A percentile compares a stretch with the other conserved stretches of the same genome.
Conservation (phyloP, 2,888 invertebrate genomes). For the Drosophila rubida region DNA sequence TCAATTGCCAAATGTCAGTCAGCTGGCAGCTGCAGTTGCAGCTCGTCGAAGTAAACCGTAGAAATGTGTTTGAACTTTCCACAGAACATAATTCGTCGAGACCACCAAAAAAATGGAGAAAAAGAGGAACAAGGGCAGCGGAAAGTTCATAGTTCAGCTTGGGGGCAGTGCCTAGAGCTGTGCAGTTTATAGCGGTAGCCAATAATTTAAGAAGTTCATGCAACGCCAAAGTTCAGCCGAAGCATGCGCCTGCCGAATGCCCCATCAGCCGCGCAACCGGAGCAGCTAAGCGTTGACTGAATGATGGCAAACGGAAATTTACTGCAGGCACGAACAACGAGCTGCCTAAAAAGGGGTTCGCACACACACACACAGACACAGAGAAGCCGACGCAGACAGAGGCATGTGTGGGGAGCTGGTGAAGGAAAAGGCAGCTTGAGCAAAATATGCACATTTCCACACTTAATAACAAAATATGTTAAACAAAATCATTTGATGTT, state of each 20-base stretch:
- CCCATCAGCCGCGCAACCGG: background rate
- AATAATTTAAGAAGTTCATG: constrained; percentile 80
- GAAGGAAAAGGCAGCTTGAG: constrained; percentile 40
- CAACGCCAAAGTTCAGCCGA: constrained; percentile 74
- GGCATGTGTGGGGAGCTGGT: background rate
- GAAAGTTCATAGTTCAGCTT: constrained; percentile 21
- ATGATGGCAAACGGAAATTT: constrained; percentile 78
- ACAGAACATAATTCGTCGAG: constrained; percentile 65
- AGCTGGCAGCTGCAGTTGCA: constrained; percentile 47
- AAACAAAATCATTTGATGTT: constrained; percentile 80
- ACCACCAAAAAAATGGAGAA: constrained; percentile 4
- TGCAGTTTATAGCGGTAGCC: constrained; percentile 63
- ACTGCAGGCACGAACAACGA: constrained; percentile 74
- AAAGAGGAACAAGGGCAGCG: constrained; percentile 9
- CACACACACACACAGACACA: constrained; percentile 8
- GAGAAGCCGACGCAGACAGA: background rate
- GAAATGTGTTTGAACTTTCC: constrained; percentile 62
- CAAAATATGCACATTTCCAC: constrained; percentile 78
- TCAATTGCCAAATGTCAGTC: constrained; percentile 40
- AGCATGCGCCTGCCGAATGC: constrained; percentile 52
- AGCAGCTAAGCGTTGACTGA: constrained; percentile 43
- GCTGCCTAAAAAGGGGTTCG: constrained; percentile 21
- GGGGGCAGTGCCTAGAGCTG: background rate
- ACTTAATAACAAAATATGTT: constrained; percentile 81
- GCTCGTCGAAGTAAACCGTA: constrained; percentile 34